phyloP scores from a whole-genome alignment of 2,797 vertebrate species.

The Syngnathus rostellatus region DNA sequence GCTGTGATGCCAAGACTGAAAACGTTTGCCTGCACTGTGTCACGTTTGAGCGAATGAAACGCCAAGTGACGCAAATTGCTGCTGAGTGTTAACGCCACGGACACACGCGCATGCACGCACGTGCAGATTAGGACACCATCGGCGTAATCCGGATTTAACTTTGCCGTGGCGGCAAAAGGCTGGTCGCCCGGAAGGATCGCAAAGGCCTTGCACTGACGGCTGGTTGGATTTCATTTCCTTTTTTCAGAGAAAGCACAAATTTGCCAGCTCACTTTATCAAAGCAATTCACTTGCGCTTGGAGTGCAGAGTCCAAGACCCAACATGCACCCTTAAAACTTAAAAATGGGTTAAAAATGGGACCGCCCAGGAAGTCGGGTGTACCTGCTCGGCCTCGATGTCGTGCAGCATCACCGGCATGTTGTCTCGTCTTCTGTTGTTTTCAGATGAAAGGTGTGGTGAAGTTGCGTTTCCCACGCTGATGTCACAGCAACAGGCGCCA shows the following conservation, averaged over 20 bases:
- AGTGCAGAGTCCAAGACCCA: too few species aligned
- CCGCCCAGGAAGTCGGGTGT: too few species aligned
- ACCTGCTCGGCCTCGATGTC: constrained; percentile 79
- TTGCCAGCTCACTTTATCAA: constrained; percentile 14
- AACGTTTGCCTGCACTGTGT: too few species aligned
- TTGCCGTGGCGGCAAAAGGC: constrained; percentile 19
- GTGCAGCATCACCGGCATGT: constrained; percentile 65
- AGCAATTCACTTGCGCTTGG: too few species aligned
- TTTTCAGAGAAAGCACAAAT: constrained; percentile 14
- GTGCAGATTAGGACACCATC: constrained; percentile 51
- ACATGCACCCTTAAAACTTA: too few species aligned
- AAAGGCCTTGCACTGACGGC: too few species aligned
- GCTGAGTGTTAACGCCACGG: not conserved
- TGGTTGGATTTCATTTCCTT: too few species aligned
- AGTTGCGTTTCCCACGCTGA: constrained; percentile 65
- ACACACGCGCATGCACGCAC: not conserved
- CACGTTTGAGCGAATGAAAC: not conserved
- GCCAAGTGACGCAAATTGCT: not conserved
- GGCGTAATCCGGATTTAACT: constrained; percentile 52
- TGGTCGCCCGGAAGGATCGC: constrained; percentile 24
- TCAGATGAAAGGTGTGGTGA: constrained; percentile 64
- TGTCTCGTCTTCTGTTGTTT: constrained; percentile 65
- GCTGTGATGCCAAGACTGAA: too few species aligned
- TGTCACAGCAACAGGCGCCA: constrained; percentile 68
- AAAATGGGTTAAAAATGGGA: too few species aligned